Base-by-base conservation (phyloP, 2,113 vertebrate genomes). In the Tachysurus fulvidraco region DNA sequence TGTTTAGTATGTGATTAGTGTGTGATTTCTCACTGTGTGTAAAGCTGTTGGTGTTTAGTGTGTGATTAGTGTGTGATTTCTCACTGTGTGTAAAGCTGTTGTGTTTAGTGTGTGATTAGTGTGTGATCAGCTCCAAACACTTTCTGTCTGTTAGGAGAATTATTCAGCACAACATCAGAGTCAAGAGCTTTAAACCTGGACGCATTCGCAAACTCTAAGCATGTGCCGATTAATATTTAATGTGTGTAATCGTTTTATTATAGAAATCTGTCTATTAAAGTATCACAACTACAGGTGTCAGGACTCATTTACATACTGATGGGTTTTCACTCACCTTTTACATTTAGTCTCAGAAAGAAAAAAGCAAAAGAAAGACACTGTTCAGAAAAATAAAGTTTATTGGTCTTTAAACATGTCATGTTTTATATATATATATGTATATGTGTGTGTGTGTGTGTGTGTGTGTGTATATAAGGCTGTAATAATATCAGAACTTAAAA, bases 341-440 rank as follows among this genome's bases (percentile, higher is more conserved):
- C 25, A 41, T 41, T 69, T 69, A 6, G 7, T 8, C 30, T 41
- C 13, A 6, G 41, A 60, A 41, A 25, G 14, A 81, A 81, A 41
- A 17, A 41, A 59, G 16, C 14, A 36, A 57, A 19, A 79, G 28
- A 80, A 81, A 2, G 30, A 44, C 50, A 74, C 9, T 4, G 17
- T 59, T 81, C 78, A 81, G 55, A 81, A 81, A 81, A 81, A 81
- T 81, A 81, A 81, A 81, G 55, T 81, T 81, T 81, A 81, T 81
- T 81, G 78, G 2, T 81, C 78, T 81, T 81, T 81, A 60, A 80
- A 81, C 55, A 81, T n/a, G n/a, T 60, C 30, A 54, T 80, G 7
- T 57, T 36, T 59, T 57, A 9, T 21, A 0, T 71, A 36, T 17
- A 69, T 50, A 50, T 50, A 50, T 50, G 5, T 50, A 50, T 50